phyloP scores from a whole-genome alignment of 2,113 vertebrate genomes.

The Poeciliopsis turrubarensis region DNA sequence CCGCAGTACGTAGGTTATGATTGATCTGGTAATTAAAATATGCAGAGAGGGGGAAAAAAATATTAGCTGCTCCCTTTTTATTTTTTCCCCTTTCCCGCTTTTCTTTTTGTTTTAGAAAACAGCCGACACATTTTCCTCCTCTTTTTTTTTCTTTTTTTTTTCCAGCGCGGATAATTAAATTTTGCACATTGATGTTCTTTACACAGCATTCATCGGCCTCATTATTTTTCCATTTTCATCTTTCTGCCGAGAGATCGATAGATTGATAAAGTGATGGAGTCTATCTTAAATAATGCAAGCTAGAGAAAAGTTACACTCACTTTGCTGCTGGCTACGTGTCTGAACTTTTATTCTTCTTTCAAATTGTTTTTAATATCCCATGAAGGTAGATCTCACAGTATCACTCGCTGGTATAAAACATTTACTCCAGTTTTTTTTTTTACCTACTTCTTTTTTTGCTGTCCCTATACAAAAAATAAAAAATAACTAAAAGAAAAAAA shows the following conservation, averaged over 20 bases:
- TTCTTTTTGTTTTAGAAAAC: slow-evolving; percentile 86
- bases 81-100: slow-evolving; percentile 28
- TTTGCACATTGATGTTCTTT: slow-evolving; percentile 87
- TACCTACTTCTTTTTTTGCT: slow-evolving; percentile 24
- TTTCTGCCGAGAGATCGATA: slow-evolving; percentile 85
- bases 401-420: slow-evolving; percentile 60
- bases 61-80: slow-evolving; percentile 80
- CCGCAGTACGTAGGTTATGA: slow-evolving; percentile 80
- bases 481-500: slow-evolving; percentile 21
- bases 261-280: slow-evolving; percentile 87
- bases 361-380: slow-evolving; percentile 75
- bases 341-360: slow-evolving; percentile 80
- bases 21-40: slow-evolving; percentile 90
- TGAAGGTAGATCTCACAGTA: slow-evolving; percentile 64
- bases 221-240: slow-evolving; percentile 89
- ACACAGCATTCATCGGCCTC: slow-evolving; percentile 81
- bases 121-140: slow-evolving; percentile 76
- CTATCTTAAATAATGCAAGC: slow-evolving; percentile 85
- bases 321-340: slow-evolving; percentile 80
- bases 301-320: slow-evolving; percentile 78
- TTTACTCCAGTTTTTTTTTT: slow-evolving; percentile 52
- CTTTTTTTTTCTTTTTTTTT: slow-evolving; percentile 71
- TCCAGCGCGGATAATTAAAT: slow-evolving; percentile 83
- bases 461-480: slow-evolving; percentile 53
- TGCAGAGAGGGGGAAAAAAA: slow-evolving; percentile 81